Conservation (phyloP, 2,113 vertebrate genomes). For the Pholis gunnellus region DNA sequence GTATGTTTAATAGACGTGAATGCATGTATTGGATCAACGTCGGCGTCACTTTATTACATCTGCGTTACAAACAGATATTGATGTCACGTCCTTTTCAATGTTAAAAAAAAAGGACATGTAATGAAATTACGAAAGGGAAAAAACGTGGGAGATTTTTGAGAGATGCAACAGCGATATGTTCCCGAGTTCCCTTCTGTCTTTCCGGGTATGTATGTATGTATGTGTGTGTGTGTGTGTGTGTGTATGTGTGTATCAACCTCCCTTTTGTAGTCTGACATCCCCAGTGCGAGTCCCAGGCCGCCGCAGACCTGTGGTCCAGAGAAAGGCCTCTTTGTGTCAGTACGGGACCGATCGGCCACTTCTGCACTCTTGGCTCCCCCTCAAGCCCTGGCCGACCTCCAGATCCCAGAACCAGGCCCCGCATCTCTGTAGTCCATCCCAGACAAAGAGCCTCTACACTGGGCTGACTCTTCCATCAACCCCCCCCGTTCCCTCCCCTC, state of each 20-base stretch:
- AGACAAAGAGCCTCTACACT: slow-evolving; percentile 76
- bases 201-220: slow-evolving; percentile 10
- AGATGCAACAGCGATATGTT: slow-evolving; percentile 7
- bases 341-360: slow-evolving; percentile 66
- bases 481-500: slow-evolving; percentile 14
- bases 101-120: neutral
- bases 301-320: slow-evolving; percentile 64
- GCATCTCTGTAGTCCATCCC: slow-evolving; percentile 60
- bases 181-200: slow-evolving; percentile 20
- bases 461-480: slow-evolving; percentile 67
- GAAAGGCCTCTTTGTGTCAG: slow-evolving; percentile 78
- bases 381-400: slow-evolving; percentile 69
- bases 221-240: slow-evolving; percentile 15
- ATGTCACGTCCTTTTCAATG: neutral
- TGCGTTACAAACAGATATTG: neutral
- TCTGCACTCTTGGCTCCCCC: slow-evolving; percentile 71
- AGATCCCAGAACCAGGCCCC: slow-evolving; percentile 67
- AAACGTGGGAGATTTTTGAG: neutral
- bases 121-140: neutral
- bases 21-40: neutral
- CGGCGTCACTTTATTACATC: neutral
- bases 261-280: slow-evolving; percentile 52
- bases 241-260: slow-evolving; percentile 39
- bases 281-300: slow-evolving; percentile 39
- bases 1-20: neutral